Base-by-base conservation (phyloP, 2,113 vertebrate genomes). In the Muntiacus reevesi region DNA sequence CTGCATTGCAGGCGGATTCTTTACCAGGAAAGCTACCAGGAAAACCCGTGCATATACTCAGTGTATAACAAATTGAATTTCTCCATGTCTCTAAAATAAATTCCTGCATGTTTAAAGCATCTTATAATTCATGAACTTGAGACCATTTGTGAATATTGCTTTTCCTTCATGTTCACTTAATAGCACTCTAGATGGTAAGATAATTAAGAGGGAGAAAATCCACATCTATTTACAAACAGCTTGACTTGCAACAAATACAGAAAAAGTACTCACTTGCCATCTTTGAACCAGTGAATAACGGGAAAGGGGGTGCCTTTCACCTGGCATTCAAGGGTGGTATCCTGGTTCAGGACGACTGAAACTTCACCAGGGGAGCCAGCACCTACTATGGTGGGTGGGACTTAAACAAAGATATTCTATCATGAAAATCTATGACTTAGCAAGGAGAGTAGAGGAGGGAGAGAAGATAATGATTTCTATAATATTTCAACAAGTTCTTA, bases 281-380 rank as follows among this genome's bases (percentile, higher is more conserved):
- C 99, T 98, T 99, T 99, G 99, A 99, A 99, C 99, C 99, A 99
- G 97, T 99, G 99, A 93, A 99, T 99, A 89, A 97, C 97, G 52
- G 99, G 99, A 95, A 99, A 99, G 33, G 99, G 99, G 36, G 98
- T 98, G 85, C 99, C 99, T 98, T 98, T 99, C 94, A 99, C 99
- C 85, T 97, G 99, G 95, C 99, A 99, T 93, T 99, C 99, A 92
- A 99, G 98, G 64, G 21, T 99, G 87, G 98, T 96, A 21, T 99
- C 99, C 95, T 99, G 99, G 98, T 98, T 99, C 95, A 99, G 98
- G 83, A 99, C 94, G 43, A 99, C 99, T 14, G 99, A 98, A 79
- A 99, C 89, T 94, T 99, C 99, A 92, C 55, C 92, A 28, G 99
- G 93, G 47, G 91, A 98, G 83, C 64, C 98, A 0, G 98, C 98